These are phyloP conservation scores for Mactra quadrangularis DNA, from an alignment of 1,140 invertebrate genomes.

Conservation along the genomic window DNA sequence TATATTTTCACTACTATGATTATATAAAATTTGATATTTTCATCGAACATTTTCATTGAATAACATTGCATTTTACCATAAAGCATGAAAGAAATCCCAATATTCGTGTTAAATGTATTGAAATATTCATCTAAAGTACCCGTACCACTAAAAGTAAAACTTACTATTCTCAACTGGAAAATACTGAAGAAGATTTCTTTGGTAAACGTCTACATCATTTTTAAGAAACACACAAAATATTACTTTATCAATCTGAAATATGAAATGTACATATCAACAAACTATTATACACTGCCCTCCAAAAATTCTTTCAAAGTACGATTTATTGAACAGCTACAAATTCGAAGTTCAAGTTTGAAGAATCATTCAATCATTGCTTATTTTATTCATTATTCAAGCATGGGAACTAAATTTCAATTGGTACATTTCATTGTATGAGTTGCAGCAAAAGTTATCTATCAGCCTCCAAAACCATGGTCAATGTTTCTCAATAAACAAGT, in stretches of 20 bases:
- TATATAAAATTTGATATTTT: no score
- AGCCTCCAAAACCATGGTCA: no score
- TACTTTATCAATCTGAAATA: slow-evolving; percentile 46
- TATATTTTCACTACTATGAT: no score
- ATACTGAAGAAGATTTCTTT: slow-evolving; percentile 36
- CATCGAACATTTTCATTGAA: no score
- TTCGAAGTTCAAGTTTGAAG: neutral
- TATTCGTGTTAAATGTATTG: no score
- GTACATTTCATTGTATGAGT: neutral
- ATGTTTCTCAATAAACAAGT: no score
- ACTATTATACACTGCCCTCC: neutral
- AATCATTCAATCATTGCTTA: neutral
- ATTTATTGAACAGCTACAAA: neutral
- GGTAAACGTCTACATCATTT: slow-evolving; percentile 53
- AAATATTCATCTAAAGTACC: no score
- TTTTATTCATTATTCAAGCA: neutral
- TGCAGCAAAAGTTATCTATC: no score
- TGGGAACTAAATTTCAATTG: neutral
- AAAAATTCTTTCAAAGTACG: neutral
- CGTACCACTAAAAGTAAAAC: no score
- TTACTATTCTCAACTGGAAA: slow-evolving; percentile 41
- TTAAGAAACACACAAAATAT: slow-evolving; percentile 56
- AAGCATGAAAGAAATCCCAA: no score
- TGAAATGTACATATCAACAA: neutral
- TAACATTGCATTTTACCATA: no score